A percentile compares a stretch with the other conserved stretches of the same genome.
Conservation (phyloP, 1,140 invertebrate species). For the Calosoma granatense region DNA sequence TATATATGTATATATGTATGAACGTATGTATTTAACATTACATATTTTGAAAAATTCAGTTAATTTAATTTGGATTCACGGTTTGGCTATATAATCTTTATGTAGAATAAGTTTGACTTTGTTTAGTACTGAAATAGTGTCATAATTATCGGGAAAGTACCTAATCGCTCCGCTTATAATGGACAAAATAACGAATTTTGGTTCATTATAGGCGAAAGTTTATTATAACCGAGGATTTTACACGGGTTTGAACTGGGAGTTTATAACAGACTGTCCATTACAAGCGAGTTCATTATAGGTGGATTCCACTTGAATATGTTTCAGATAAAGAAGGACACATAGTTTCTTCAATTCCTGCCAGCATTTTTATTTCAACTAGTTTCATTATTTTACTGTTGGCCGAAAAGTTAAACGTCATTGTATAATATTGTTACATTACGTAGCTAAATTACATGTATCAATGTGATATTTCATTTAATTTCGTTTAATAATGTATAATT, state of each 20-base stretch:
- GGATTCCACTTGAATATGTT: constrained; percentile 15
- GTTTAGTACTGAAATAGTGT: too few relatives aligned
- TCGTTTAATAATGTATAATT: too few relatives aligned
- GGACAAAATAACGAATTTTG: background rate
- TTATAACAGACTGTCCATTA: background rate
- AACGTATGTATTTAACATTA: too few relatives aligned
- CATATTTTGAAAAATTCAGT: too few relatives aligned
- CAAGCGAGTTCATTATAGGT: constrained; percentile 13
- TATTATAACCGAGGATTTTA: background rate
- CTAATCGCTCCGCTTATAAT: background rate
- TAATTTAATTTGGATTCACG: too few relatives aligned
- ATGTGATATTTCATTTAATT: too few relatives aligned
- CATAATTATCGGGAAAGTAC: background rate
- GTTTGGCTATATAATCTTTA: too few relatives aligned
- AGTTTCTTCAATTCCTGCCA: constrained; percentile 28
- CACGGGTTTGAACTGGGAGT: background rate
- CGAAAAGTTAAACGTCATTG: background rate
- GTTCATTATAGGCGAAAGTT: background rate
- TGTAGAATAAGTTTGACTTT: too few relatives aligned
- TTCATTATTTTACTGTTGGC: constrained; percentile 32
- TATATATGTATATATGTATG: too few relatives aligned
- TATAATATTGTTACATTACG: too few relatives aligned
- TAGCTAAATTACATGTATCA: too few relatives aligned
- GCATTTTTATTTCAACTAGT: constrained; percentile 32
- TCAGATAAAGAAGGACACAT: constrained; percentile 27